Base-by-base conservation (phyloP, 1,140 invertebrate species). In the Glomeris maerens region DNA sequence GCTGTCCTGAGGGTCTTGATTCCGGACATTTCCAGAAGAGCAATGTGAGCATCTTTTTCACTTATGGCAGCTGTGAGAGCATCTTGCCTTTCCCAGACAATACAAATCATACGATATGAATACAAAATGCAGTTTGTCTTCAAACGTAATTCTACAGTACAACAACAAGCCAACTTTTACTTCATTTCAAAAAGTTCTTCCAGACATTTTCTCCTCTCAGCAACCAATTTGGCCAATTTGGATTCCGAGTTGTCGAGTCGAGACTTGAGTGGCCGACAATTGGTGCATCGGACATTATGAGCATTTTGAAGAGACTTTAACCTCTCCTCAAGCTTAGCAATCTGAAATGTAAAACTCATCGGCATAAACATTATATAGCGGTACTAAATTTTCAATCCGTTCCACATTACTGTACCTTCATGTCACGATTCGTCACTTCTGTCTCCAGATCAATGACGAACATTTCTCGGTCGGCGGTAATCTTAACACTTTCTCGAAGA, bases 41-140 rank as follows among this genome's bases (percentile, higher is more conserved):
- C 85, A 55, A 90, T 74, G 62, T 85, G 81, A 17, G 84, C 78
- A 65, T 90, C 86, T 62, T 88, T 89, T 60, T 90, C 85, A 61
- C 80, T 84, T 38, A 90, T 79, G 1, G 82, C 78, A 42, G 79
- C 75, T 67, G 84, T 78, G 27, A 90, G 64, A 49, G 84, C 80
- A 68, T 90, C 84, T 66, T 82, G 79, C 62, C 83, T 86, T 61
- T n/a, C 25, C 70, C 70, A 61, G 20, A 55, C 46, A 40, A 39
- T 0, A 42, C 17, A 22, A 14, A 25, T 29, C 2, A 49, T 36
- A 26, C 5, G 39, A 25, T 49, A 42, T 36, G 41, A 45, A 57
- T 49, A 38, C 47, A 46, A 52, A 50, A 42, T 13, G 5, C 10
- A 42, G 10, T 42, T 7, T 42, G n/a, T 42, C 23, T 14, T 46